Evolutionary conservation across 2,888 invertebrate genomes (phyloP), one percentile per base, ranked within the genome.

Genomic region (Macaria notata): DNA sequence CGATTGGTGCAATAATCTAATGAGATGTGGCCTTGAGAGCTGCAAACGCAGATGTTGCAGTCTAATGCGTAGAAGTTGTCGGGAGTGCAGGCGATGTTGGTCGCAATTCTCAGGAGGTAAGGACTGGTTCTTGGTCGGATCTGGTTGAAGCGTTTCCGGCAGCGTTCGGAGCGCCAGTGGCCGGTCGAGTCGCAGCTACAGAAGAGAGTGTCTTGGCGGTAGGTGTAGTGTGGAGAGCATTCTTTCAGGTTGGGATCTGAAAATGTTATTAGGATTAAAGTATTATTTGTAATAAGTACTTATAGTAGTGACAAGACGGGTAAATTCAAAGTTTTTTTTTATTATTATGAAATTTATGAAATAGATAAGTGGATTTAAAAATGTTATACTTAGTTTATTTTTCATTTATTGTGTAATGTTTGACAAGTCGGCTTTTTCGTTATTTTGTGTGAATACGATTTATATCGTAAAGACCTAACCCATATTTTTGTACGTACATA

Each of bases 11-110:
- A 86, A 0, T 59, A 59, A 0, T 51, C 49, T 0, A 69, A 47
- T 9, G 72, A 59, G 3, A 83, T 67, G 38, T 51, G n/a, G 0
- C 77, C 74, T 1, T 30, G 63, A 0, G 52, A 3, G 3, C 67
- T 59, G 39, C 85, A 86, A 6, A 59, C 51, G 49, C 86, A 86
- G 44, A 86, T 53, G 48, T 85, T 83, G 55, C 86, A 86, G 19
- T 76, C 83, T 8, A 76, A 60, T 4, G 81, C 61, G 54, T 81
- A 81, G 3, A 78, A 68, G 0, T 49, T 39, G 4, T 70, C 54
- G 0, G 79, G 69, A 3, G 43, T 69, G 64, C 85, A 84, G 4
- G 49, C 30, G n/a, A 79, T 59, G 46, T 71, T 73, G 2, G 75
- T 72, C 9, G 56, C 58, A 50, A 78, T 50, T 3, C 52, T 59